These are phyloP conservation scores for Hirudinaria manillensis DNA, from an alignment of 2,888 invertebrate genomes.

Conservation along the genomic window DNA sequence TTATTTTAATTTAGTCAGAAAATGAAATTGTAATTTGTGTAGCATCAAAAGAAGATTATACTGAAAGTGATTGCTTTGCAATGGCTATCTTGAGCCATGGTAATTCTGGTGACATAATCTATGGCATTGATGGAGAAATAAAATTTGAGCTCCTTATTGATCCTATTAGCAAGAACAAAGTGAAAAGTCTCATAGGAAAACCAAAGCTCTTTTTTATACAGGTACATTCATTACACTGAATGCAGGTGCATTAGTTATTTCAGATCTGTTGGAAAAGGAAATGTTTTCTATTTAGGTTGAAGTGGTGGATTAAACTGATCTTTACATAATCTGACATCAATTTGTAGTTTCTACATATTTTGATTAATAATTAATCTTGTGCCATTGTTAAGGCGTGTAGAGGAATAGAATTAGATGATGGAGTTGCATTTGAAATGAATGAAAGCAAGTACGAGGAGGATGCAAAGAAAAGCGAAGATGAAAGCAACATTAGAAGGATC, in stretches of 20 bases:
- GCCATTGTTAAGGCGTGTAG: slow-evolving; percentile 47
- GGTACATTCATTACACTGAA: slow-evolving; percentile 35
- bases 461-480: not conserved
- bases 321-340: too few species aligned
- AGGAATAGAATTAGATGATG: slow-evolving; percentile 46
- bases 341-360: too few species aligned
- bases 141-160: slow-evolving; percentile 69
- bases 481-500: slow-evolving; percentile 56
- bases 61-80: slow-evolving; percentile 73
- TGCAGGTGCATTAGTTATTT: slow-evolving; percentile 55
- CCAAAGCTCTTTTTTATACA: slow-evolving; percentile 71
- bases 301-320: too few species aligned
- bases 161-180: slow-evolving; percentile 64
- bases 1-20: not conserved
- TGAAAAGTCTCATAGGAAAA: slow-evolving; percentile 78
- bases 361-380: too few species aligned
- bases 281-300: too few species aligned
- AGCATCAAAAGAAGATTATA: slow-evolving; percentile 67
- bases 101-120: slow-evolving; percentile 73
- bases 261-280: too few species aligned
- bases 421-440: slow-evolving; percentile 54
- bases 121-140: slow-evolving; percentile 77
- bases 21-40: not conserved
- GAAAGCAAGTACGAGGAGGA: slow-evolving; percentile 53
- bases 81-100: slow-evolving; percentile 83